These are phyloP conservation scores for Herpetotheres cachinnans DNA, from an alignment of 2,113 vertebrate species.

Conservation along the genomic window DNA sequence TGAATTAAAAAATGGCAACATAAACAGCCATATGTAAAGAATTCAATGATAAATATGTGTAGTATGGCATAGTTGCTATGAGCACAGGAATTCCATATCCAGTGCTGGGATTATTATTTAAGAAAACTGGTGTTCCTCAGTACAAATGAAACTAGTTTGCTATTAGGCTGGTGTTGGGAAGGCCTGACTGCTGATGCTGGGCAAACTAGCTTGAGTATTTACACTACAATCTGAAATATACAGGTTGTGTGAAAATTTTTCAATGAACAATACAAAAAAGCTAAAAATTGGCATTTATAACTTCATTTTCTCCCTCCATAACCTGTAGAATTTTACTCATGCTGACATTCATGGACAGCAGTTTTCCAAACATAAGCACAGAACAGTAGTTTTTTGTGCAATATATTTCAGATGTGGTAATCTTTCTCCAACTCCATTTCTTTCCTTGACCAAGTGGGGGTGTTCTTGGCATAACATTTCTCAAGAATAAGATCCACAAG, in stretches of 20 bases:
- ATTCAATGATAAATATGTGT: background rate
- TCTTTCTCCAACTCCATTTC: constrained; percentile 22
- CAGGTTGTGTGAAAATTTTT: background rate
- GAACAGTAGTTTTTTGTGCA: background rate
- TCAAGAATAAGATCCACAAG: background rate
- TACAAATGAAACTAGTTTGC: background rate
- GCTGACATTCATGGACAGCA: background rate
- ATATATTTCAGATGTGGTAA: background rate
- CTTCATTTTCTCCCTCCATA: background rate
- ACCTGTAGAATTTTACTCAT: background rate
- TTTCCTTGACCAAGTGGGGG: constrained; percentile 52
- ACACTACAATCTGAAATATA: background rate
- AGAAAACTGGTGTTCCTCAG: background rate
- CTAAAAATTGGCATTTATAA: background rate
- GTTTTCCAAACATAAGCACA: background rate
- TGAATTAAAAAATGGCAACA: background rate
- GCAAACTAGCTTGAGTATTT: background rate
- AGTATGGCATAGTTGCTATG: background rate
- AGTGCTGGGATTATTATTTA: background rate
- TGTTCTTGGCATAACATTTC: constrained; percentile 60
- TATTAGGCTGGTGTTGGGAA: background rate
- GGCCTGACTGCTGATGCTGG: background rate
- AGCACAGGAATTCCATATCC: background rate
- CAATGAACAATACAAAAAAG: background rate
- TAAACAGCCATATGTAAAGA: background rate